A percentile compares a stretch with the other conserved stretches of the same genome.
These are phyloP conservation scores for Phengaris alcon DNA, from an alignment of 2,888 invertebrate genomes.

Conservation along the genomic window DNA sequence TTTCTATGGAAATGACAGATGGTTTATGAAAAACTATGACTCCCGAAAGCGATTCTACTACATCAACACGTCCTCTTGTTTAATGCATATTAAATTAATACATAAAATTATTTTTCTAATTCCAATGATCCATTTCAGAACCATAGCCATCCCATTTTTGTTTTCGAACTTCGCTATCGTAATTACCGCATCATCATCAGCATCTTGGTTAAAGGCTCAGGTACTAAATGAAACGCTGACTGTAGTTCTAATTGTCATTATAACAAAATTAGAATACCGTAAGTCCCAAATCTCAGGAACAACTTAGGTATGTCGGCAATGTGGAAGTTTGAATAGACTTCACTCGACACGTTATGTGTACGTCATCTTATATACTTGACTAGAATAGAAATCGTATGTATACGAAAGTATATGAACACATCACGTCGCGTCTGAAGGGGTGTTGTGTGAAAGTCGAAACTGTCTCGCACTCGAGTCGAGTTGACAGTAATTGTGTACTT, in stretches of 20 bases:
- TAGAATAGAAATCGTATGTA: slow-evolving; percentile 16
- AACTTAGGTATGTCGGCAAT: neutral
- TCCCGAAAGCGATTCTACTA: no score
- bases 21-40: no score
- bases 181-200: no score
- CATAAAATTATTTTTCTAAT: no score
- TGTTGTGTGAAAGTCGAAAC: slow-evolving; percentile 7
- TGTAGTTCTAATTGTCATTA: neutral
- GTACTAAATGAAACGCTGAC: no score
- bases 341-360: neutral
- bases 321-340: neutral
- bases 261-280: neutral
- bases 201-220: no score
- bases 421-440: slow-evolving; percentile 2
- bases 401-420: slow-evolving; percentile 30
- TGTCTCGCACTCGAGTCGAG: slow-evolving; percentile 15
- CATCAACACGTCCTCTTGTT: no score
- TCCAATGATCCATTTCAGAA: no score
- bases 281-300: neutral
- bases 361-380: neutral
- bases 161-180: no score
- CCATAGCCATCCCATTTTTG: no score
- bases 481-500: slow-evolving; percentile 14
- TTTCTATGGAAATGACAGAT: no score
- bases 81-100: no score